Conservation (phyloP, 2,888 invertebrate genomes). For the Folsomia candida region DNA sequence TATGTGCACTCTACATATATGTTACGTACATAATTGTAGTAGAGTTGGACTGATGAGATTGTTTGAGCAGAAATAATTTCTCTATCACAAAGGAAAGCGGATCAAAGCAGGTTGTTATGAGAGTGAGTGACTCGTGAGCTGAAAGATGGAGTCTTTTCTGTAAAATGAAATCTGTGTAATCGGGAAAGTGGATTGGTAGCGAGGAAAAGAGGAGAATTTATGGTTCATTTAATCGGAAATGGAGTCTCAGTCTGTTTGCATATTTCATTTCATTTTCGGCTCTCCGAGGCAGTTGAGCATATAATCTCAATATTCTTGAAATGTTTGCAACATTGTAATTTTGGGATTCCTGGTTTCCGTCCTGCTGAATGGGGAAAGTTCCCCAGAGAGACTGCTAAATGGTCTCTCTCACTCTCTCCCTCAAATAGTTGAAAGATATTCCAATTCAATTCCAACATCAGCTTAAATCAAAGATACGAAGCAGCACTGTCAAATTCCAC, state of each 20-base stretch:
- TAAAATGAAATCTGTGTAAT: background rate
- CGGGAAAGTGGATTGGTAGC: background rate
- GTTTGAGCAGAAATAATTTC: no score
- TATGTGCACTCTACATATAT: no score
- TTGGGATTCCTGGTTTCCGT: background rate
- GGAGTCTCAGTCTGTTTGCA: slow-evolving; percentile 11
- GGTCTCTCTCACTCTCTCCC: no score
- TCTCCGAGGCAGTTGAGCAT: background rate
- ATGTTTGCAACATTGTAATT: background rate
- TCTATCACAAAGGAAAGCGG: background rate
- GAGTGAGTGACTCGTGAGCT: no score
- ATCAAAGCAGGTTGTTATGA: background rate
- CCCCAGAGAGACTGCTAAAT: background rate
- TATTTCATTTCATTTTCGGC: slow-evolving; percentile 5
- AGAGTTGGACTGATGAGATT: background rate
- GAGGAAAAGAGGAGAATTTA: slow-evolving; percentile 1
- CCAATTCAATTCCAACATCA: background rate
- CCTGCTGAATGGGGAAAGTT: background rate
- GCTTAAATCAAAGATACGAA: no score
- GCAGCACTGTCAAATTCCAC: no score
- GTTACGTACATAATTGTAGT: no score
- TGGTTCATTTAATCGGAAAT: slow-evolving; percentile 14
- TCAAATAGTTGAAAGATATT: background rate
- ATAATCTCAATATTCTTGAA: slow-evolving; percentile 14
- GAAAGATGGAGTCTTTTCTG: background rate